phyloP scores from a whole-genome alignment of 2,113 vertebrate genomes.

The Lepus americanus region DNA sequence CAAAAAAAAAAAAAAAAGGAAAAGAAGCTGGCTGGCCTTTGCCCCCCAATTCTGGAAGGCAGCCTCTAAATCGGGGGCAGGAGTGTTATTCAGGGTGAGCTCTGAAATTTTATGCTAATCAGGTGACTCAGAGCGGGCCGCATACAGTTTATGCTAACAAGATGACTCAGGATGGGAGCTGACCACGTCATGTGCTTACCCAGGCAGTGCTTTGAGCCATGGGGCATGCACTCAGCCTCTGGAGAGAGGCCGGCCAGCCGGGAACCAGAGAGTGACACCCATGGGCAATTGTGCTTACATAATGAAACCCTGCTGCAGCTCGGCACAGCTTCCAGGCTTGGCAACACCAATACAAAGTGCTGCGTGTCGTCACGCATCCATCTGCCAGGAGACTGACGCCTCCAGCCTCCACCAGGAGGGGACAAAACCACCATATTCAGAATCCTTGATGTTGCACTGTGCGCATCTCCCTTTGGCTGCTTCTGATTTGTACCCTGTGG shows the following conservation, averaged over 20 bases:
- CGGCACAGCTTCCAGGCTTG: background rate
- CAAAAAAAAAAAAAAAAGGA: no score
- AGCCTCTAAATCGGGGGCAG: background rate
- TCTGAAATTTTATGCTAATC: constrained; percentile 21
- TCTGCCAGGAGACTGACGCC: background rate
- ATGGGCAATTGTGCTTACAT: background rate
- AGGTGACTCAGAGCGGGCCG: background rate
- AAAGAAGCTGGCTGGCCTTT: background rate
- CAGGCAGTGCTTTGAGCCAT: background rate
- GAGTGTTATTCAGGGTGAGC: background rate
- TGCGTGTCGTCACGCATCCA: background rate
- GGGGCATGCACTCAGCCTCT: background rate
- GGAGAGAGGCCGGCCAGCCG: background rate
- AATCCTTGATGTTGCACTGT: background rate
- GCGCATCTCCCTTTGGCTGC: background rate
- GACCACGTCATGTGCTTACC: background rate
- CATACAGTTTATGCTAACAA: background rate
- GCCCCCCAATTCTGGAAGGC: background rate
- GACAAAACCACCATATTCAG: background rate
- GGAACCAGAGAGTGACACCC: background rate
- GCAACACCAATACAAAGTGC: background rate
- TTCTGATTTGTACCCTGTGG: background rate
- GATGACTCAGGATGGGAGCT: background rate
- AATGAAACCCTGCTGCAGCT: background rate
- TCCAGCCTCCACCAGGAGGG: background rate